Evolutionary conservation across 2,113 vertebrate genomes (phyloP).

Genomic region (Myotis lucifugus): DNA sequence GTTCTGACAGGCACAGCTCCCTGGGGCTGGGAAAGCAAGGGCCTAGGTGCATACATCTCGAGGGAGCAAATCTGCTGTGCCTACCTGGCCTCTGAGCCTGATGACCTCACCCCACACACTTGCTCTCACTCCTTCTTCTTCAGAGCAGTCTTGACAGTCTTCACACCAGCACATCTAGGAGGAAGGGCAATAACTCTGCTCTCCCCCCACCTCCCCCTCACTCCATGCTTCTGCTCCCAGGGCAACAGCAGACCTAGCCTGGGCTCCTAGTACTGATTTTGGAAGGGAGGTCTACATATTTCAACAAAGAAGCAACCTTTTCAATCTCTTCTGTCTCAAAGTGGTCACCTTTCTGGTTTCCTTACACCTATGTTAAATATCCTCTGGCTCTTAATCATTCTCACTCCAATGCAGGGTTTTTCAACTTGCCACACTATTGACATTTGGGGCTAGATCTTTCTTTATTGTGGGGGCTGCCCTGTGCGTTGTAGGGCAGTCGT

Average conservation of each 20-base stretch:
- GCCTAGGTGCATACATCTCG: rapidly evolving
- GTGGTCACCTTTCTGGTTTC: background rate
- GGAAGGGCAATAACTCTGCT: background rate
- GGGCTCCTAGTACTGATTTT: background rate
- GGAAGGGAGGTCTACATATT: background rate
- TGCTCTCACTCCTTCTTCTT: background rate
- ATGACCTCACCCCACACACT: rapidly evolving
- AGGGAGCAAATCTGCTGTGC: background rate
- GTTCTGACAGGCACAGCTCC: background rate
- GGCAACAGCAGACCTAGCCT: rapidly evolving
- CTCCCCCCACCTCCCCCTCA: background rate
- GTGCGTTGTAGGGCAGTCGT: rapidly evolving
- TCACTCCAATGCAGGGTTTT: background rate
- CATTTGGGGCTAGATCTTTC: background rate
- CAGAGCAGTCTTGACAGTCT: background rate
- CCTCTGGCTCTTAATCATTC: background rate
- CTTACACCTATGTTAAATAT: background rate
- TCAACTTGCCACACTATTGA: background rate
- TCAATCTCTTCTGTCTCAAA: background rate
- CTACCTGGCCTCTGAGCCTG: background rate
- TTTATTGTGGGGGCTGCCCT: background rate
- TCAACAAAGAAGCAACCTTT: rapidly evolving
- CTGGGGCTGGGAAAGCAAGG: rapidly evolving
- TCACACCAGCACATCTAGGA: background rate
- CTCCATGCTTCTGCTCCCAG: background rate